Evolutionary conservation across 2,797 vertebrate species (phyloP).

Genomic region (Orientallactaga sibirica): DNA sequence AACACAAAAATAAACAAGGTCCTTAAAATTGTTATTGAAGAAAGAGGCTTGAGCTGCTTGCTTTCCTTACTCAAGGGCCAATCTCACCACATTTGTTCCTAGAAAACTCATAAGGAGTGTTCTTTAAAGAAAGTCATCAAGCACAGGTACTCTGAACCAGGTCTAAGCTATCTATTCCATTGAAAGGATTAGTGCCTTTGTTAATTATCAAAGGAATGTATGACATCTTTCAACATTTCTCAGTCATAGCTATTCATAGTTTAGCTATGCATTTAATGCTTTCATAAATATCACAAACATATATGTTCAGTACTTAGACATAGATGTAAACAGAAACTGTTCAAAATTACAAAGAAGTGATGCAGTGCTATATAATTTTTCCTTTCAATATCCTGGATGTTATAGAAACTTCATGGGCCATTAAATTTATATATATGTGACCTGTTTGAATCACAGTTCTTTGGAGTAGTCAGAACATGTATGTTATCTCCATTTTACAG

Average conservation of each 20-base stretch:
- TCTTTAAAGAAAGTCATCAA: slow-evolving; percentile 48
- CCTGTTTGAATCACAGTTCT: neutral
- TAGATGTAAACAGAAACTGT: slow-evolving; percentile 60
- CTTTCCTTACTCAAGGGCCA: slow-evolving; percentile 25
- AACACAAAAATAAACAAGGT: slow-evolving; percentile 70
- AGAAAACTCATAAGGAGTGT: slow-evolving; percentile 63
- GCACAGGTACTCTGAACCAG: neutral
- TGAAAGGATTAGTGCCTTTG: slow-evolving; percentile 58
- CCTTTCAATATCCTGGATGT: slow-evolving; percentile 18
- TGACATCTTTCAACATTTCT: slow-evolving; percentile 40
- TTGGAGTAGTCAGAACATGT: neutral
- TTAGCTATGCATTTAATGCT: slow-evolving; percentile 24
- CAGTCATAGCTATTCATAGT: slow-evolving; percentile 23
- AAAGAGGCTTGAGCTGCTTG: slow-evolving; percentile 38
- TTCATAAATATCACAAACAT: slow-evolving; percentile 57
- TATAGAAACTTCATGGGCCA: slow-evolving; percentile 38
- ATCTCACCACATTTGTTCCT: slow-evolving; percentile 60
- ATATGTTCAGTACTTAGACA: slow-evolving; percentile 46
- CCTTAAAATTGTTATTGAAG: slow-evolving; percentile 58
- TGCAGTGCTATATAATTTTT: neutral
- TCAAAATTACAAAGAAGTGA: slow-evolving; percentile 24
- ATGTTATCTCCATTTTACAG: slow-evolving; percentile 6
- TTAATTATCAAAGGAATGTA: slow-evolving; percentile 55
- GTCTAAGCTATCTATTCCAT: slow-evolving; percentile 25
- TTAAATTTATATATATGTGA: neutral